A percentile compares a stretch with the other conserved stretches of the same genome.
Evolutionary conservation across 2,113 vertebrate genomes (phyloP).

Genomic region (Boleophthalmus pectinirostris): DNA sequence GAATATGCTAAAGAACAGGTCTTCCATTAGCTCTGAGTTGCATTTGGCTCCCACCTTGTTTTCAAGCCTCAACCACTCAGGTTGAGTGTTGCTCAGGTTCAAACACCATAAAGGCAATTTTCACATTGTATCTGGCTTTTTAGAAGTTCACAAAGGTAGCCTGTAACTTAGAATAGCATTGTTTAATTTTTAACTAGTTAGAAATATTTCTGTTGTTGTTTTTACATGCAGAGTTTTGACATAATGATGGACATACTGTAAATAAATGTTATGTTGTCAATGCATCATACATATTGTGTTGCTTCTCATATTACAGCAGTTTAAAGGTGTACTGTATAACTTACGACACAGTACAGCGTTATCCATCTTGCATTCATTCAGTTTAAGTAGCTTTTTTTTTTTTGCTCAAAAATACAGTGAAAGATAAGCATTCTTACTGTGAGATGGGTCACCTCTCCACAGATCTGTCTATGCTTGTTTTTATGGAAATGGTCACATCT

Average conservation of each 20-base stretch:
- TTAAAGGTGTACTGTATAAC: background rate
- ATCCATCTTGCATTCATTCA: no score
- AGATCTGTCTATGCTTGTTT: no score
- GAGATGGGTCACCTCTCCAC: no score
- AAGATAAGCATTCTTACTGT: no score
- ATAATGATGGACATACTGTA: background rate
- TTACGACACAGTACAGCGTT: no score
- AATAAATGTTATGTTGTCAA: no score
- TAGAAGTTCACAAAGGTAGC: conserved; percentile 19
- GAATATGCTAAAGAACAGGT: conserved; percentile 72
- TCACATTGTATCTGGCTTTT: conserved; percentile 12
- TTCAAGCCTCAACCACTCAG: conserved; percentile 58
- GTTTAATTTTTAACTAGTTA: conserved; percentile 7
- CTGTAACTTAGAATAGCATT: conserved; percentile 10
- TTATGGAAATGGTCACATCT: no score
- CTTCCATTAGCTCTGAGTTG: conserved; percentile 70
- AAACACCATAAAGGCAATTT: conserved; percentile 26
- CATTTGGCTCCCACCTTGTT: conserved; percentile 70
- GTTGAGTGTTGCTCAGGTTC: conserved; percentile 56
- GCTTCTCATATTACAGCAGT: background rate
- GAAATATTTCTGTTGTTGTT: background rate
- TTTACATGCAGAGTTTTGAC: background rate
- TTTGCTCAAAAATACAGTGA: no score
- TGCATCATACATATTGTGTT: background rate
- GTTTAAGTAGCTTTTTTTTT: no score